These are phyloP conservation scores for Protobothrops flavoviridis DNA, from an alignment of 2,113 vertebrate genomes.

Conservation along the genomic window DNA sequence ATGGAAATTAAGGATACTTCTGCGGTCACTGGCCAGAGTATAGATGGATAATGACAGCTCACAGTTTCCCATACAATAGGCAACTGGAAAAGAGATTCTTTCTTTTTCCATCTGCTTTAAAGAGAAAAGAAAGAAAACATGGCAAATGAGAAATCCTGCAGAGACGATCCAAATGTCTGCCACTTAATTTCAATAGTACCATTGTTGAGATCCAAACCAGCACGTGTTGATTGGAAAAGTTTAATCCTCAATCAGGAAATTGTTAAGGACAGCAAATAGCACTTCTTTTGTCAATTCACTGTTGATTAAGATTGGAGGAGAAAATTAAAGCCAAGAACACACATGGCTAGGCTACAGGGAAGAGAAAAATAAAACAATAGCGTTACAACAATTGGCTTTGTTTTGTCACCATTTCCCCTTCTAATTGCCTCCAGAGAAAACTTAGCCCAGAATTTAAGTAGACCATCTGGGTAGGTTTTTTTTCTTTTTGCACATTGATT, in stretches of 20 bases:
- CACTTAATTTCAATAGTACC: background rate
- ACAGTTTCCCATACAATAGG: conserved; percentile 15
- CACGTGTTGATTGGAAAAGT: conserved; percentile 16
- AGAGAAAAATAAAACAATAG: background rate
- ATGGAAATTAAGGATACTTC: background rate
- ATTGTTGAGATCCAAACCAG: conserved; percentile 1
- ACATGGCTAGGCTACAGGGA: background rate
- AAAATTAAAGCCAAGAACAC: conserved; percentile 23
- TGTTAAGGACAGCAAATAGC: conserved; percentile 24
- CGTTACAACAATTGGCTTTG: conserved; percentile 15
- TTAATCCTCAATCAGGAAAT: conserved; percentile 33
- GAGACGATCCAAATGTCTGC: background rate
- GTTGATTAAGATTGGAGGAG: conserved; percentile 29
- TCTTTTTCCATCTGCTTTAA: background rate
- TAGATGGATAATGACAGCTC: conserved; percentile 10
- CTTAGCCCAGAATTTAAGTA: conserved; percentile 10
- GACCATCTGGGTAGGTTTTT: conserved; percentile 14
- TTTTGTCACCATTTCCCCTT: conserved; percentile 6
- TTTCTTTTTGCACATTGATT: background rate
- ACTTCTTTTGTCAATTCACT: conserved; percentile 24
- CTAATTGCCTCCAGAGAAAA: conserved; percentile 10
- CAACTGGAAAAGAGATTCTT: conserved; percentile 1
- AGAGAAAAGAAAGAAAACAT: background rate
- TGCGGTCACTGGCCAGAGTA: background rate
- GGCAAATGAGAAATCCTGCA: background rate